Evolutionary conservation across 2,113 vertebrate genomes (phyloP).

Genomic region (Marcusenius ussheri): DNA sequence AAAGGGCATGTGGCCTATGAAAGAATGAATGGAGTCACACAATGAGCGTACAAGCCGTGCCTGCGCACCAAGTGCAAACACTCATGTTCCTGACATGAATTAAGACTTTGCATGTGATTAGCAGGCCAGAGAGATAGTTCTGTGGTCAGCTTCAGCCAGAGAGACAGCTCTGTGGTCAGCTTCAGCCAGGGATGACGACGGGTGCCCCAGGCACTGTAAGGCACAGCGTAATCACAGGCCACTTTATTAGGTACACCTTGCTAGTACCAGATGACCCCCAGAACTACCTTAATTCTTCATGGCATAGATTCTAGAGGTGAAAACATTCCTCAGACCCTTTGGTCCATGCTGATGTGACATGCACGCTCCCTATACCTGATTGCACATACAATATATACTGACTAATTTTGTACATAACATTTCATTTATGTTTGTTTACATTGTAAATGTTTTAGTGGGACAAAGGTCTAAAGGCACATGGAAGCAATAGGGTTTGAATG

Average conservation of each 20-base stretch:
- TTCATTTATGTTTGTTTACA: background rate
- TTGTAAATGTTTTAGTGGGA: background rate
- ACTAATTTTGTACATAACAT: background rate
- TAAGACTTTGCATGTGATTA: background rate
- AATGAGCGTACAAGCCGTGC: background rate
- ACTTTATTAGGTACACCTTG: background rate
- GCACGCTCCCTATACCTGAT: too few species aligned
- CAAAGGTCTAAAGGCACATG: background rate
- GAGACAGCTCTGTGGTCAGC: too few species aligned
- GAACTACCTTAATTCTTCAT: too few species aligned
- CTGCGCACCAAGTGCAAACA: background rate
- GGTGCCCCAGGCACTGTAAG: background rate
- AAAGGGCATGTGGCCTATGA: background rate
- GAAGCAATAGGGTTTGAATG: background rate
- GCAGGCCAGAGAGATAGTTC: too few species aligned
- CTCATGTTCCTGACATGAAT: background rate
- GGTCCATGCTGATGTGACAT: too few species aligned
- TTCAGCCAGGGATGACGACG: too few species aligned
- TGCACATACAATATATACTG: background rate
- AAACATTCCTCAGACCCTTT: too few species aligned
- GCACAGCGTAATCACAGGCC: background rate
- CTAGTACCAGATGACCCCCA: too few species aligned
- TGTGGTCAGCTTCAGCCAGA: too few species aligned
- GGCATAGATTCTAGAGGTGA: too few species aligned
- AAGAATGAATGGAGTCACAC: background rate